These are phyloP conservation scores for Paraplagusia blochii DNA, from an alignment of 2,113 vertebrate species.

Conservation along the genomic window DNA sequence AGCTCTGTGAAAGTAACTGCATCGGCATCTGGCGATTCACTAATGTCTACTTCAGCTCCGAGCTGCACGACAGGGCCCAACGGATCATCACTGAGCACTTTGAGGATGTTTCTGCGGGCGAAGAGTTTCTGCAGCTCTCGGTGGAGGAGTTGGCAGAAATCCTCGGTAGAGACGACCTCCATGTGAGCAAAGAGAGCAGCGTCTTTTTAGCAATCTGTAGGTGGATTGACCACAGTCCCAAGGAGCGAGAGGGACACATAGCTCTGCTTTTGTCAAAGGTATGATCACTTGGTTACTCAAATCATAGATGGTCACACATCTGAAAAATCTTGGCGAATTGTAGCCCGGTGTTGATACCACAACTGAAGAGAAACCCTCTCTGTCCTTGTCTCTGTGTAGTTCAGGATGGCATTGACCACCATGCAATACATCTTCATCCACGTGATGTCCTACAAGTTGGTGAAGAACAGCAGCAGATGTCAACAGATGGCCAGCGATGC, in stretches of 20 bases:
- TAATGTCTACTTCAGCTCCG: neutral
- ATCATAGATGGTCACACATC: too few relatives aligned
- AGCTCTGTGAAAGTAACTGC: constrained; percentile 75
- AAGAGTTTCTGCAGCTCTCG: constrained; percentile 79
- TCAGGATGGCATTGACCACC: constrained; percentile 23
- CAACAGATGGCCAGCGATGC: rapidly evolving
- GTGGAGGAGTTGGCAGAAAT: constrained; percentile 72
- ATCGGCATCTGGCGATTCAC: constrained; percentile 53
- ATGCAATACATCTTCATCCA: neutral
- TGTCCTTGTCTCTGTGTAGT: constrained; percentile 15
- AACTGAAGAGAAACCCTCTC: neutral
- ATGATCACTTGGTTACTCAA: too few relatives aligned
- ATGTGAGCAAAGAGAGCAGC: constrained; percentile 21
- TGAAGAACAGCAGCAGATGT: neutral
- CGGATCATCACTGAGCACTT: constrained; percentile 81
- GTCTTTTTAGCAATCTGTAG: constrained; percentile 25
- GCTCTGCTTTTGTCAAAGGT: constrained; percentile 45
- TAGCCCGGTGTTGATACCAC: too few relatives aligned
- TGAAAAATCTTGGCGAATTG: too few relatives aligned
- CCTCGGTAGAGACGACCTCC: constrained; percentile 60
- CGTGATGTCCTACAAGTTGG: constrained; percentile 19
- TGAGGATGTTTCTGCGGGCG: constrained; percentile 57
- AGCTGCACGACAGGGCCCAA: constrained; percentile 61
- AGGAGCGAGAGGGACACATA: constrained; percentile 11
- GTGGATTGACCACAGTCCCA: constrained; percentile 32